Percentiles rank a stretch among this genome's conserved stretches.
These are phyloP conservation scores for Hafferia zeledoni DNA, from an alignment of 2,797 vertebrate genomes.

Conservation along the genomic window DNA sequence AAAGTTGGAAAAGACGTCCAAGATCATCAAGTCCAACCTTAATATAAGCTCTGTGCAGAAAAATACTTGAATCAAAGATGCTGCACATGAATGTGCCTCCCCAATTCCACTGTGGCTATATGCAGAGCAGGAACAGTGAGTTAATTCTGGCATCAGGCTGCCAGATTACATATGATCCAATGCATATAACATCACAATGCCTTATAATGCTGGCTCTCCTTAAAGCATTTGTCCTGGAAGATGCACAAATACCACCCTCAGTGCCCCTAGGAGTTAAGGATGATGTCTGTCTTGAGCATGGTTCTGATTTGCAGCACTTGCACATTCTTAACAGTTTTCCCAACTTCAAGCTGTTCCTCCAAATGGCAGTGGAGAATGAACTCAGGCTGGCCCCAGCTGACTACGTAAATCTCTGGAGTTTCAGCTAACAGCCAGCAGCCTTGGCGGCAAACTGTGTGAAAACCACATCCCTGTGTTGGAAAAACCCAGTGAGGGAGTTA, in stretches of 20 bases:
- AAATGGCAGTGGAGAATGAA: background rate
- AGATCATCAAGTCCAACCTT: background rate
- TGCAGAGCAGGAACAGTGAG: background rate
- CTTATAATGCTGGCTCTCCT: background rate
- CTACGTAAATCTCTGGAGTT: background rate
- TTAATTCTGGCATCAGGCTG: background rate
- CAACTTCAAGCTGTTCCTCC: conserved; percentile 54
- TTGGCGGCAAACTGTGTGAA: conserved; percentile 29
- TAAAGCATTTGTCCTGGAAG: background rate
- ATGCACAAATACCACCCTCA: background rate
- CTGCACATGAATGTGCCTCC: background rate
- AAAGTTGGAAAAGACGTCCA: background rate
- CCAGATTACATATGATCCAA: background rate
- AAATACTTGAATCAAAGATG: background rate
- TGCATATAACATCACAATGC: background rate
- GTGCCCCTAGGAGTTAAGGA: background rate
- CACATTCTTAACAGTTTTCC: conserved; percentile 2
- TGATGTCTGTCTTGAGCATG: background rate
- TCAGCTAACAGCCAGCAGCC: conserved; percentile 43
- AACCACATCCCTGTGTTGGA: background rate
- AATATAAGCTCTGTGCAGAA: background rate
- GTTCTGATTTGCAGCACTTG: background rate
- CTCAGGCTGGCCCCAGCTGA: conserved; percentile 44
- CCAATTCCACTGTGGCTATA: background rate
- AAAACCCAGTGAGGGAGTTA: background rate